A percentile compares a stretch with the other conserved stretches of the same genome.
Evolutionary conservation across 2,797 vertebrate genomes (phyloP).

Genomic region (Molothrus aeneus): DNA sequence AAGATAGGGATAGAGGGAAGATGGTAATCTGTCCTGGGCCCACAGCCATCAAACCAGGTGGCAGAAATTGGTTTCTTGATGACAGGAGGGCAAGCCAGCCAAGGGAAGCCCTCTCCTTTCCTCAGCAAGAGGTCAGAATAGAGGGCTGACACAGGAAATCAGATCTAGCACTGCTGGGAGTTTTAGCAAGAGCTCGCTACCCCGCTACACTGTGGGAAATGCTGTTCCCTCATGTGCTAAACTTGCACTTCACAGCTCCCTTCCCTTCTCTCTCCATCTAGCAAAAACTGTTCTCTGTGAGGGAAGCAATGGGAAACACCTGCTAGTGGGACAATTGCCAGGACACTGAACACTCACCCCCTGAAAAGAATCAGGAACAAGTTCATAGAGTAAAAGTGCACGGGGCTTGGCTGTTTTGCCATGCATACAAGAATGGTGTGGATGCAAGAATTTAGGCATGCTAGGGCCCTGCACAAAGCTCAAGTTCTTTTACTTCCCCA

Average conservation of each 20-base stretch:
- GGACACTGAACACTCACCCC: not conserved
- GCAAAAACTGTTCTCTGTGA: not conserved
- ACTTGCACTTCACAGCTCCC: not conserved
- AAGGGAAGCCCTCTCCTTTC: constrained; percentile 27
- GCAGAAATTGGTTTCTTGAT: constrained; percentile 35
- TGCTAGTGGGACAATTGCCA: constrained; percentile 5
- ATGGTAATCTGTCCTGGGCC: constrained; percentile 36
- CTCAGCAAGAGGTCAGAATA: constrained; percentile 25
- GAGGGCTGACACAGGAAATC: constrained; percentile 22
- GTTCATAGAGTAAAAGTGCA: not conserved
- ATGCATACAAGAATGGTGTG: not conserved
- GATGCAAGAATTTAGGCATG: not conserved
- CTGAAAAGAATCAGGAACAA: not conserved
- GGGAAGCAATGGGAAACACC: not conserved
- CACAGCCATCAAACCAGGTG: constrained; percentile 54
- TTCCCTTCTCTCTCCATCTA: not conserved
- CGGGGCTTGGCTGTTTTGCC: accelerated
- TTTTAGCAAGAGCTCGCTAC: not conserved
- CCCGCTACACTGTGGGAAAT: not conserved
- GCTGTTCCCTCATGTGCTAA: constrained; percentile 2
- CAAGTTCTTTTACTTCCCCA: not conserved
- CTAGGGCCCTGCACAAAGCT: not conserved
- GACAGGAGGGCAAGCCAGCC: constrained; percentile 24
- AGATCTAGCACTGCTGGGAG: not conserved
- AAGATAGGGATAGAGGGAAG: not conserved